These are phyloP conservation scores for Heliconius hermathena DNA, from an alignment of 1,140 invertebrate genomes.

Conservation along the genomic window DNA sequence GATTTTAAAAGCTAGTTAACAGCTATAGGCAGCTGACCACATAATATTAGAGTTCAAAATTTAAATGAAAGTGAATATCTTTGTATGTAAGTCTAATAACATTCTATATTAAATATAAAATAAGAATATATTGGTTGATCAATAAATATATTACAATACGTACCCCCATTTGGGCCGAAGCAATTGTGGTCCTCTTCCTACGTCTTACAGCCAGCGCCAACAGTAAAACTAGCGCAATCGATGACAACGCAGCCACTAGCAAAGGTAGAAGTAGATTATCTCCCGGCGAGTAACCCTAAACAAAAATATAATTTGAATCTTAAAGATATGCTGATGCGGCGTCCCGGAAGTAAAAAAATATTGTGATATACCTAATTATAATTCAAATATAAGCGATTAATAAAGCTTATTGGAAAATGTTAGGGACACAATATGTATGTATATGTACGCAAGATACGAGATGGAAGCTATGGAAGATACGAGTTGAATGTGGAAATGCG, in stretches of 20 bases:
- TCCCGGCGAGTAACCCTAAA: conserved; percentile 71
- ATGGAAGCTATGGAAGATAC: too few relatives aligned
- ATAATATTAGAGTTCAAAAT: too few relatives aligned
- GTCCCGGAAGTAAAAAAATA: not conserved
- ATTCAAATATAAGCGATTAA: not conserved
- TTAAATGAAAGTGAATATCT: too few relatives aligned
- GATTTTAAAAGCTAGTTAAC: too few relatives aligned
- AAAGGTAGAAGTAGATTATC: conserved; percentile 75
- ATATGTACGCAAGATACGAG: too few relatives aligned
- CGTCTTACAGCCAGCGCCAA: conserved; percentile 66
- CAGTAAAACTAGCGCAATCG: conserved; percentile 65
- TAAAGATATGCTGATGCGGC: not conserved
- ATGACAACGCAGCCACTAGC: conserved; percentile 69
- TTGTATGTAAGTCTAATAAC: too few relatives aligned
- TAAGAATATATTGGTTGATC: too few relatives aligned
- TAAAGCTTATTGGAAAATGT: not conserved
- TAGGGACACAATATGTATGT: too few relatives aligned
- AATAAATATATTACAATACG: not conserved
- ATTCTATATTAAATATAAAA: too few relatives aligned
- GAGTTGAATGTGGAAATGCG: too few relatives aligned
- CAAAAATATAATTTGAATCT: not conserved
- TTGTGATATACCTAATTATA: not conserved
- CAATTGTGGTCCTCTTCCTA: conserved; percentile 59
- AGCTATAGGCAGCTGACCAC: too few relatives aligned
- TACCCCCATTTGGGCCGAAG: conserved; percentile 74